Base-by-base conservation (phyloP, 2,797 vertebrate species). In the Gallinago solitaria region DNA sequence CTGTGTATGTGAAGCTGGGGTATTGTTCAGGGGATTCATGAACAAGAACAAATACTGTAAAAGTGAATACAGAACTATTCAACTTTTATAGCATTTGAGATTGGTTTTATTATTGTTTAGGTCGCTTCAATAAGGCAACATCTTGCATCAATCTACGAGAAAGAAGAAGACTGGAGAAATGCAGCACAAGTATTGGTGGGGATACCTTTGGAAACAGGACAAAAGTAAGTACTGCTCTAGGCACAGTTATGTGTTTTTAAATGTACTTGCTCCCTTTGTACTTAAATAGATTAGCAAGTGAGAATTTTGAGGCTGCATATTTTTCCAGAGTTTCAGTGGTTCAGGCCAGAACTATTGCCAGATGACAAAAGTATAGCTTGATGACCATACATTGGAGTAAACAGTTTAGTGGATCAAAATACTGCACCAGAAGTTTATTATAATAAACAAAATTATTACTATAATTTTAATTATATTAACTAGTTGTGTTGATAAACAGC, bases 91-190 rank as follows among this genome's bases (percentile, higher is more conserved):
- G 9, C 1, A 2, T 83, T 79, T 83, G 30, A 48, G 79, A 1
- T 41, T 75, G 19, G 27, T 47, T 64, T 71, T 69, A 6, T 82
- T 30, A 7, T 87, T 60, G 89, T 89, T 57, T 94, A 99, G 99
- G 99, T 99, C 21, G 99, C 99, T 79, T 99, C 99, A n/a, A 99
- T 99, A 98, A 98, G 99, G 96, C 99, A 99, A 96, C 99, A 99
- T 97, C 98, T 99, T 96, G 99, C 99, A 82, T 99, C 99, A 37
- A 99, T 99, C 97, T 99, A 99, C 97, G 99, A 99, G 96, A 99
- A 99, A 80, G 99, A 99, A 94, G 99, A 99, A 96, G 99, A 99
- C 80, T 99, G 99, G 99, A 99, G 99, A 97, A 99, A 99, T 4
- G 99, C 99, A 41, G 99, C 99, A 6, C 99, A 99, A 97, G 99